Percentiles rank a stretch among this genome's conserved stretches.
These are phyloP conservation scores for Bellardia pandia DNA, from an alignment of 2,888 invertebrate genomes.

Conservation along the genomic window DNA sequence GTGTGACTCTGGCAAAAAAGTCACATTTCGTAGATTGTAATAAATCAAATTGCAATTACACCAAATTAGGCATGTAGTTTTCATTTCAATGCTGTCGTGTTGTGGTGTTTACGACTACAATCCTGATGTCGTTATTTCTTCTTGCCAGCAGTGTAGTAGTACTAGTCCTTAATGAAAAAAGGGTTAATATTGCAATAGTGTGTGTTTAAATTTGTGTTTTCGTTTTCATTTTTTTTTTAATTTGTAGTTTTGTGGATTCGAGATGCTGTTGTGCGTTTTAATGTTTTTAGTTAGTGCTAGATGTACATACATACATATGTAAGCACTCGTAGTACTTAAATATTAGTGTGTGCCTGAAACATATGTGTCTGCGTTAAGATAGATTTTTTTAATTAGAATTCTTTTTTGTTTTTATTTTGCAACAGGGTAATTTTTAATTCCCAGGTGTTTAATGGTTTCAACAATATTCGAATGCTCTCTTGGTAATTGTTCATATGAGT, in stretches of 20 bases:
- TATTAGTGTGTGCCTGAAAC: conserved; percentile 8
- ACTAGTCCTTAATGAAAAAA: conserved; percentile 41
- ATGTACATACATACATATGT: not conserved
- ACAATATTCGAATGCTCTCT: conserved; percentile 4
- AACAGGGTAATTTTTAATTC: conserved; percentile 38
- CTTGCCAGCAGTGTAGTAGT: conserved; percentile 14
- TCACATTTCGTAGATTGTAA: conserved; percentile 82
- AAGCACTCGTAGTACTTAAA: not conserved
- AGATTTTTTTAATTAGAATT: conserved; percentile 70
- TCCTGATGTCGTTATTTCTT: conserved; percentile 37
- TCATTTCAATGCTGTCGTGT: conserved; percentile 66
- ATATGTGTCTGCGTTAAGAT: conserved; percentile 56
- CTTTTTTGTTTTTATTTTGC: not conserved
- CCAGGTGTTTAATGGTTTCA: conserved; percentile 51
- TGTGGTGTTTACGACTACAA: conserved; percentile 51
- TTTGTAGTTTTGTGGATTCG: conserved; percentile 24
- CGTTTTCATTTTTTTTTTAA: conserved; percentile 1
- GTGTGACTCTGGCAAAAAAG: conserved; percentile 76
- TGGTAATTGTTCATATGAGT: not conserved
- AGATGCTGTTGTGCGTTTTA: conserved; percentile 41
- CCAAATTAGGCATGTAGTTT: conserved; percentile 82
- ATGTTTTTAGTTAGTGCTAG: conserved; percentile 21
- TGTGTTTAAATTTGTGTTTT: not conserved
- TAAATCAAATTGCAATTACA: conserved; percentile 84
- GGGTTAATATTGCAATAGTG: conserved; percentile 44